Evolutionary conservation across 1,140 invertebrate species (phyloP).

Genomic region (Drosophila parvula): DNA sequence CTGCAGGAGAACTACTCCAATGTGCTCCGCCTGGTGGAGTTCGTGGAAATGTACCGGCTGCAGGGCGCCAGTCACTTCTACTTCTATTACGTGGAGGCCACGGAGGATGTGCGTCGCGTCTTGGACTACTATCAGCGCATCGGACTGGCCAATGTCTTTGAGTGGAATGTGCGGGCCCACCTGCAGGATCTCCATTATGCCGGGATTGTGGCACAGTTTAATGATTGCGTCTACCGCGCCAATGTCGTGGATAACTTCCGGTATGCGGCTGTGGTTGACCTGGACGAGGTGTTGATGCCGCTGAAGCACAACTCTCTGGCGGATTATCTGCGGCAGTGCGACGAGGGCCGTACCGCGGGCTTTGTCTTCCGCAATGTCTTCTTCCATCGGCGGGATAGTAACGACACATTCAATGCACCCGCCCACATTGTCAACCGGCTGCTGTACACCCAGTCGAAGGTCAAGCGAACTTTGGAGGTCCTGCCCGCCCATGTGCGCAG

Average conservation of each 20-base stretch:
- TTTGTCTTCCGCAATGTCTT: conserved; percentile 87
- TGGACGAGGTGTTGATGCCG: conserved; percentile 88
- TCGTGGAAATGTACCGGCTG: conserved; percentile 88
- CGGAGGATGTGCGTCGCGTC: conserved; percentile 84
- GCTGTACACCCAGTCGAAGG: conserved; percentile 85
- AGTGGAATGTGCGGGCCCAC: conserved; percentile 86
- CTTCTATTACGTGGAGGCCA: conserved; percentile 87
- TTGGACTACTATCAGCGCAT: conserved; percentile 85
- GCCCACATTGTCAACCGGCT: conserved; percentile 81
- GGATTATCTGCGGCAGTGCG: conserved; percentile 79
- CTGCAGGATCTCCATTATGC: conserved; percentile 85
- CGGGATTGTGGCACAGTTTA: conserved; percentile 87
- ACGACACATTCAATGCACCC: conserved; percentile 85
- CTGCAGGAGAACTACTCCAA: conserved; percentile 87
- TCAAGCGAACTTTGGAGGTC: conserved; percentile 85
- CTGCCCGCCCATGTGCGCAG: conserved; percentile 86
- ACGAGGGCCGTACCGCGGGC: conserved; percentile 79
- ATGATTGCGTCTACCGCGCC: conserved; percentile 87
- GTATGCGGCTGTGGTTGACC: conserved; percentile 86
- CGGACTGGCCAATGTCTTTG: conserved; percentile 85
- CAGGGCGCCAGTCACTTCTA: conserved; percentile 88
- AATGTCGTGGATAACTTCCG: conserved; percentile 81
- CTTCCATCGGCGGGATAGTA: conserved; percentile 86
- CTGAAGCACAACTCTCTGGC: conserved; percentile 82
- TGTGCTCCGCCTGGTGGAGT: conserved; percentile 86